Evolutionary conservation across 2,797 vertebrate genomes (phyloP).

Genomic region (Xenops minutus): DNA sequence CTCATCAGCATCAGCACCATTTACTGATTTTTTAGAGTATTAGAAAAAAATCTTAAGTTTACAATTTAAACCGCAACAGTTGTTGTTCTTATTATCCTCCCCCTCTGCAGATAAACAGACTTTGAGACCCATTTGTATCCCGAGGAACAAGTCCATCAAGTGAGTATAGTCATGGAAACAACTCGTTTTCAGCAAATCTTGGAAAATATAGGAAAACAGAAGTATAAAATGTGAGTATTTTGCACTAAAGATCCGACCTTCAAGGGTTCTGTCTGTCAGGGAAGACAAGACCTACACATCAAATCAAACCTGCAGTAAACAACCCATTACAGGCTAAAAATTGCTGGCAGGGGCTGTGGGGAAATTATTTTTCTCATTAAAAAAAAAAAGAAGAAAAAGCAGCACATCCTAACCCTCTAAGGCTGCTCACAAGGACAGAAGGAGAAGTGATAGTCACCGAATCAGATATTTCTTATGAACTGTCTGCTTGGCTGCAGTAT

Average conservation of each 20-base stretch:
- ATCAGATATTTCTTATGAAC: conserved; percentile 61
- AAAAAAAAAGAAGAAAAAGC: neutral
- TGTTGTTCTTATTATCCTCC: conserved; percentile 9
- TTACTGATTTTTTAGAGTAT: neutral
- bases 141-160: neutral
- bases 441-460: conserved; percentile 28
- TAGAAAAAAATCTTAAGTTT: neutral
- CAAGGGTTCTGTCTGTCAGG: conserved; percentile 1
- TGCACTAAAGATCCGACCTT: neutral
- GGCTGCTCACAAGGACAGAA: conserved; percentile 1
- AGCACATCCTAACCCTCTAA: conserved; percentile 14
- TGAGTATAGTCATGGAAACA: conserved; percentile 18
- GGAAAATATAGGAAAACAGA: neutral
- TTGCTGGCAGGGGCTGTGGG: neutral
- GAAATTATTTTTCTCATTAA: conserved; percentile 18
- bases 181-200: neutral
- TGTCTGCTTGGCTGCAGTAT: conserved; percentile 37
- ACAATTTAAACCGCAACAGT: neutral
- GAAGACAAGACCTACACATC: neutral
- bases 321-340: conserved; percentile 23
- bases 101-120: neutral
- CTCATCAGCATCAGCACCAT: neutral
- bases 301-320: conserved; percentile 25
- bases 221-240: neutral
- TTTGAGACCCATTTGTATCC: conserved; percentile 5